Percentiles rank a stretch among this genome's conserved stretches.
Conservation (phyloP, 2,113 vertebrate species). For the Oryzias javanicus region DNA sequence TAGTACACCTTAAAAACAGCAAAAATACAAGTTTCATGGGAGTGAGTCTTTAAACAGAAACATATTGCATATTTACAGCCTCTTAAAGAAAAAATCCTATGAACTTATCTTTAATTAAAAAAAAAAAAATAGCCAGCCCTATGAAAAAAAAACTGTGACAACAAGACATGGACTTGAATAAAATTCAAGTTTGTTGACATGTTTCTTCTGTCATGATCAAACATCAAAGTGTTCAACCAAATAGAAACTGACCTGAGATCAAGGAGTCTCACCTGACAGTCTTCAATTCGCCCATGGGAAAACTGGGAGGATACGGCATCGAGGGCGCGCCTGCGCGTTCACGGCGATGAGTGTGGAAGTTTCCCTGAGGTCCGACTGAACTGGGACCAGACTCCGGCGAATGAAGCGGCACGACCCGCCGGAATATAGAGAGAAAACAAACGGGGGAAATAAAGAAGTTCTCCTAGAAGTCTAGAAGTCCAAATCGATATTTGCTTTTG, state of each 20-base stretch:
- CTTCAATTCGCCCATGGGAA: conserved; percentile 58
- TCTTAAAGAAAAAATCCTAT: conserved; percentile 6
- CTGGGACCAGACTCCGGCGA: conserved; percentile 24
- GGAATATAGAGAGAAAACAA: conserved; percentile 13
- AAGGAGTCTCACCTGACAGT: conserved; percentile 24
- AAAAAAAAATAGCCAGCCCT: background rate
- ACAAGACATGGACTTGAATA: too few relatives aligned
- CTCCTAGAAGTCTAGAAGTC: background rate
- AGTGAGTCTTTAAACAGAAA: conserved; percentile 18
- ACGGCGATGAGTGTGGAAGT: conserved; percentile 47
- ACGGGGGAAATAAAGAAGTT: background rate
- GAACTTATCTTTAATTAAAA: conserved; percentile 9
- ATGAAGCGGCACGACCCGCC: conserved; percentile 10
- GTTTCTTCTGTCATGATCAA: background rate
- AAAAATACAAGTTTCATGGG: too few relatives aligned
- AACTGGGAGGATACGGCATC: conserved; percentile 64
- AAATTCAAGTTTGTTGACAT: background rate
- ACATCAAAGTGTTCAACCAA: conserved; percentile 2
- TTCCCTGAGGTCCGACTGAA: conserved; percentile 47
- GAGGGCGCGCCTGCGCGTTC: conserved; percentile 65
- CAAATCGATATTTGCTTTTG: background rate
- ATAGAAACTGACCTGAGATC: conserved; percentile 10
- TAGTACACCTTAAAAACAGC: too few relatives aligned
- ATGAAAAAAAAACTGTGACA: background rate
- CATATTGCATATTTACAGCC: conserved; percentile 30